phyloP scores from a whole-genome alignment of 2,113 vertebrate species.

The Fregetta grallaria region DNA sequence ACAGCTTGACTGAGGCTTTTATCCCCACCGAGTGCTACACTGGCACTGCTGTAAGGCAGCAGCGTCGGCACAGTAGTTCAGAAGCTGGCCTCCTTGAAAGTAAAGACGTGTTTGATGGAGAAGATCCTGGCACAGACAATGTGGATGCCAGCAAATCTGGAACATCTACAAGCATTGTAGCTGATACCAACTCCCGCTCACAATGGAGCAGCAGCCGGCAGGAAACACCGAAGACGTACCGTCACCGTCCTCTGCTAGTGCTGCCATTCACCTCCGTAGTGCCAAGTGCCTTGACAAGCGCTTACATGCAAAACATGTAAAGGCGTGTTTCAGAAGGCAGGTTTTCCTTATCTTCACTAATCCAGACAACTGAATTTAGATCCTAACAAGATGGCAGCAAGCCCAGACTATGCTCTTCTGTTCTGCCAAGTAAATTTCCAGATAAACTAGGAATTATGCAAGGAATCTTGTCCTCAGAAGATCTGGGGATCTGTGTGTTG shows the following conservation, averaged over 20 bases:
- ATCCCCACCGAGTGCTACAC: background rate
- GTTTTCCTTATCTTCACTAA: background rate
- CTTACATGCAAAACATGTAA: background rate
- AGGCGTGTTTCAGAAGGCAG: background rate
- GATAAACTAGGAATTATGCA: conserved; percentile 9
- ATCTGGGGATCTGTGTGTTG: background rate
- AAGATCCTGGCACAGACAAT: background rate
- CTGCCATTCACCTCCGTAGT: background rate
- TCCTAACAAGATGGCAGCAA: conserved; percentile 26
- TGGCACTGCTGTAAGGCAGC: background rate
- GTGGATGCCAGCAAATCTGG: background rate
- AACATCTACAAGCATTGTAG: background rate
- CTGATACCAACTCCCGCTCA: background rate
- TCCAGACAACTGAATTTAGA: conserved; percentile 7
- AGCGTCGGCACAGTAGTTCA: background rate
- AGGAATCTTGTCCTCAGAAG: conserved; percentile 16
- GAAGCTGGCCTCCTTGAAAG: background rate
- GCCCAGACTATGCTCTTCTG: conserved; percentile 18
- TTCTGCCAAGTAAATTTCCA: background rate
- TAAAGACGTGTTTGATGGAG: background rate
- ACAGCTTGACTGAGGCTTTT: background rate
- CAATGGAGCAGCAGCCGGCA: background rate
- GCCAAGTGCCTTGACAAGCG: background rate
- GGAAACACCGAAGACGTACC: background rate
- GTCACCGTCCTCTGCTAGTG: background rate